Evolutionary conservation across 2,113 vertebrate species (phyloP), one percentile per base, ranked within the genome.

Genomic region (Indicator indicator): DNA sequence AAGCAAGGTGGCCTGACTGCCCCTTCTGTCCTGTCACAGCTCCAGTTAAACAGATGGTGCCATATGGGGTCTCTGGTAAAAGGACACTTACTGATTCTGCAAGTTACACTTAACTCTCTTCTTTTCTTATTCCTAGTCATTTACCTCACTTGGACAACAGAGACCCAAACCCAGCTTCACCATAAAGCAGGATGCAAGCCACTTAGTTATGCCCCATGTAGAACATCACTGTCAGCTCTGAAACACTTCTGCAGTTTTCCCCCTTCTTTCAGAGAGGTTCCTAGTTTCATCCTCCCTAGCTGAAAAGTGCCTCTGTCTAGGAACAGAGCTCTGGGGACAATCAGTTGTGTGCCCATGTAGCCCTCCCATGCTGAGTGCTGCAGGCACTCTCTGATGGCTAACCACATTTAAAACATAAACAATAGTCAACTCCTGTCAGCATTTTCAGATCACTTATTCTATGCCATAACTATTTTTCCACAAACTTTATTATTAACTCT

Each of bases 311-410:
- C 2, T 42, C 72, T 85, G 30, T 59, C 75, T 81, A 85, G 48
- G 74, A 84, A 80, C 50, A 90, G 69, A 82, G 63, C 50, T 82
- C 68, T 79, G 52, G 82, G 78, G 92, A 92, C 86, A 95, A 84
- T 16, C 36, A 70, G 67, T 69, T 89, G 59, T 56, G 46, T 70
- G 38, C 38, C 70, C 50, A 64, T 3, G 4, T 6, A 78, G 73
- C 69, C 40, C 68, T 76, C 62, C 78, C 32, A 33, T 3, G 70
- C 46, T 87, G n/a, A 90, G 69, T 74, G 33, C 59, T 76, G 50
- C 40, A 75, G 67, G 42, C 75, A 85, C 48, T 85, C 81, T 60
- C 50, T 72, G 40, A 27, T 73, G 70, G 68, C 55, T 38, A 89
- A 87, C 70, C 75, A 70, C 50, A 78, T 75, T 82, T 55, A 65